Evolutionary conservation across 2,113 vertebrate genomes (phyloP).

Genomic region (Bujurquina vittata): DNA sequence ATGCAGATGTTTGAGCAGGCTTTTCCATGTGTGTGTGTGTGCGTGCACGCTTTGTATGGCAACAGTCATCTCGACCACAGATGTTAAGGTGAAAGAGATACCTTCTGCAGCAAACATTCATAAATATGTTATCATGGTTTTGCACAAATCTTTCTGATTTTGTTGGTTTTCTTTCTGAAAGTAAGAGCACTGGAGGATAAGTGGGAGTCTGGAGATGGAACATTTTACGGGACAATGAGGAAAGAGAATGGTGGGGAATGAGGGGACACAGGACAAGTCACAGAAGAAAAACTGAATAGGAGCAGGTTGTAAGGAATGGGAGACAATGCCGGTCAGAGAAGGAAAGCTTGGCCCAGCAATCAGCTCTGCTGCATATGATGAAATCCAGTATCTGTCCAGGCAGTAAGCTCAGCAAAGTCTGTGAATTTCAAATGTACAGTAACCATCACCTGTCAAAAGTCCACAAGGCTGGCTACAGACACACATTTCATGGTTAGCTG

Average conservation of each 20-base stretch:
- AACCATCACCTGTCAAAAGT: conserved; percentile 14
- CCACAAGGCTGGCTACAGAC: neutral
- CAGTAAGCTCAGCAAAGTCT: conserved; percentile 35
- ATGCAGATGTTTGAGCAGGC: conserved; percentile 44
- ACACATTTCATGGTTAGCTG: neutral
- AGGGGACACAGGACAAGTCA: neutral
- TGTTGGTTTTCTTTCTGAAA: neutral
- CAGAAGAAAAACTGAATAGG: neutral
- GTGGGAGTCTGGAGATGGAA: neutral
- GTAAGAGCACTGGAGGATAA: neutral
- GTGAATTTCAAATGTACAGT: neutral
- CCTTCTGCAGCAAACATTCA: neutral
- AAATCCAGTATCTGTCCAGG: conserved; percentile 56
- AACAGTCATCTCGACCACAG: neutral
- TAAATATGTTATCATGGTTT: neutral
- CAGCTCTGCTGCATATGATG: conserved; percentile 73
- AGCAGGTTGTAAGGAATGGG: conserved; percentile 16
- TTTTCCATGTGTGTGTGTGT: conserved; percentile 3
- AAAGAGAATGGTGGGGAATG: neutral
- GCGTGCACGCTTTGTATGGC: conserved; percentile 1
- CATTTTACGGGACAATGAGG: neutral
- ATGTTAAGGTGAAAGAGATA: conserved; percentile 25
- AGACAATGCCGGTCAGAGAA: conserved; percentile 65
- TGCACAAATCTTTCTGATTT: neutral
- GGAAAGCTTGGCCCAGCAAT: conserved; percentile 51